Evolutionary conservation across 1,140 invertebrate species (phyloP), one percentile per base, ranked within the genome.

Genomic region (Neuroterus valhalla): DNA sequence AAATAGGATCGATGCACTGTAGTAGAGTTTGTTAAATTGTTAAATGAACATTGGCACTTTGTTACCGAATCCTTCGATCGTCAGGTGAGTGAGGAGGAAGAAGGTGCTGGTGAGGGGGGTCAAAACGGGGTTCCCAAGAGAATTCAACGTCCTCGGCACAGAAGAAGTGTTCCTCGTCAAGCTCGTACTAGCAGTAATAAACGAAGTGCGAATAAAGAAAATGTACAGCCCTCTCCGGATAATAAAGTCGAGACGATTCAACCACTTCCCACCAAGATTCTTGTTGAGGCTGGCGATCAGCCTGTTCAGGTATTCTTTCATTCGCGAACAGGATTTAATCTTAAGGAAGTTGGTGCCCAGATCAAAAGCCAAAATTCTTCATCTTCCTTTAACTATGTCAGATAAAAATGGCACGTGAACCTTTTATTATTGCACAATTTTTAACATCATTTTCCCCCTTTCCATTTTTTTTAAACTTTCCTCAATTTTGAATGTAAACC

Each of bases 81-180:
- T 70, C 70, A 81, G 83, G 78, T 83, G 42, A 82, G 74, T 43
- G 81, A 81, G 42, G 76, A 80, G 26, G 81, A 79, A 17, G 81
- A 82, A 48, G 76, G 66, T 50, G 68, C 44, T 66, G 75, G 55
- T 67, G 81, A 80, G 48, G 68, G 26, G 44, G 71, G 62, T 26
- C 75, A 78, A 44, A 38, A 75, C 48, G 74, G 48, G 31, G 75
- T 62, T 55, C 55, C 50, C 23, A 78, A 71, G 21, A 80, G 80
- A 75, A 71, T 75, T 69, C 79, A 74, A 52, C 74, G 78, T 68
- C 79, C 81, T n/a, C 82, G 83, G 31, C 81, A 84, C 21, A 78
- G 75, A 74, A 78, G 81, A 69, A 78, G 81, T 66, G 73, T 78
- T 46, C 62, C 74, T 42, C 71, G 82, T 43, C 81, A 72, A 67